Base-by-base conservation (phyloP, 2,113 vertebrate species). In the Aythya baeri region DNA sequence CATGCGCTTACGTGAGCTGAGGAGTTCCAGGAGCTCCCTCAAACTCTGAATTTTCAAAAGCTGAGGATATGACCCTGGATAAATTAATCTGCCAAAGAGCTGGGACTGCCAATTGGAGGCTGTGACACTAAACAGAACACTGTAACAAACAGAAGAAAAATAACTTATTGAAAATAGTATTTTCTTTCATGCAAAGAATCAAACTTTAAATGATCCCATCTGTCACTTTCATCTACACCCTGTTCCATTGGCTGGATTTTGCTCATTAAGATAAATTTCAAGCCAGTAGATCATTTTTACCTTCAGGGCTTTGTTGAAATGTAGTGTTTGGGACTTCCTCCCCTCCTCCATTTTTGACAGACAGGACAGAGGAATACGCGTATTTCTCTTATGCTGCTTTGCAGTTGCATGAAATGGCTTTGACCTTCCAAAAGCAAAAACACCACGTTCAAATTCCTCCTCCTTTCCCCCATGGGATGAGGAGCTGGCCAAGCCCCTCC, bases 191-290 rank as follows among this genome's bases (percentile, higher is more conserved):
- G 96, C 77, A 96, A 94, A 97, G 81, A 97, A 97, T 94, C 82
- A 94, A 97, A 96, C 89, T 97, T 97, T 96, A 98, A 97, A 96
- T 97, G 66, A 98, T 97, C 81, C 96, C 95, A 97, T 98, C 97
- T 98, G 98, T 98, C 95, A 93, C 89, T 97, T 98, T 97, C 96
- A 97, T 96, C 86, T 96, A 93, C 84, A 96, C 73, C 79, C 68
- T 89, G 95, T 95, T 97, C 94, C 95, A 96, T 92, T 97, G 97
- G 96, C 96, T 98, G 96, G 93, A 86, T 97, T 97, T 97, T 97
- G 88, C 94, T 98, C 97, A 97, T 98, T 98, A 98, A 97, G 96
- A 97, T 94, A 95, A 97, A 97, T 97, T 97, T 95, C 71, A 86
- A 97, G 87, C 59, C 49, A 96, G 62, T 86, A 71, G 95, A 97